phyloP scores from a whole-genome alignment of 2,888 invertebrate species.

The Andrena trimmerana region DNA sequence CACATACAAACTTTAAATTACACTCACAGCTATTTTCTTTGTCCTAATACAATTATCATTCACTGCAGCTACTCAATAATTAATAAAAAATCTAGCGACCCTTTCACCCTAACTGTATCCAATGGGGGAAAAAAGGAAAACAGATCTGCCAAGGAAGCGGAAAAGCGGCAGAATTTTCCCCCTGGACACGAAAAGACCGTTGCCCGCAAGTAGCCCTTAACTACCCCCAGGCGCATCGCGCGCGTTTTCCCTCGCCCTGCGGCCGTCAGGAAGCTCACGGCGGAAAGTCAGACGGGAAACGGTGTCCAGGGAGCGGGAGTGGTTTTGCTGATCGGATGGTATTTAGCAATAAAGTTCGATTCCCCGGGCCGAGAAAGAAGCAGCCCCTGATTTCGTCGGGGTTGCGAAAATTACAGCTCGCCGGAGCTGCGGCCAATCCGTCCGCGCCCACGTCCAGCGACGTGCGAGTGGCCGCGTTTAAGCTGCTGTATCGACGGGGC shows the following conservation, averaged over 20 bases:
- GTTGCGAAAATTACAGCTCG: constrained; percentile 84
- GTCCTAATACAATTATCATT: no score
- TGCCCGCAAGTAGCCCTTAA: constrained; percentile 57
- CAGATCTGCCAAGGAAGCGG: background rate
- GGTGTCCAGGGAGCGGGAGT: constrained; percentile 47
- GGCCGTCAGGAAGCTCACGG: constrained; percentile 39
- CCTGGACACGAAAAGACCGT: constrained; percentile 26
- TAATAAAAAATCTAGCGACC: no score
- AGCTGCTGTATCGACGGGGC: constrained; percentile 71
- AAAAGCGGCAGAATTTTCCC: constrained; percentile 20
- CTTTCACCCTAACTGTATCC: background rate
- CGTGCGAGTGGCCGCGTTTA: constrained; percentile 77
- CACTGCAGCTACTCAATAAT: no score
- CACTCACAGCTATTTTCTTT: no score
- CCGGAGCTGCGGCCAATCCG: constrained; percentile 53
- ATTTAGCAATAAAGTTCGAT: constrained; percentile 85
- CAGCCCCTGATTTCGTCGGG: constrained; percentile 84
- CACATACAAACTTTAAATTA: no score
- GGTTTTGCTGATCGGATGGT: constrained; percentile 84
- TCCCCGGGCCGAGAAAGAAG: constrained; percentile 82
- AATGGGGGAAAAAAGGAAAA: background rate
- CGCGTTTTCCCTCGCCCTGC: constrained; percentile 39
- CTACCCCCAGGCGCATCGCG: constrained; percentile 62
- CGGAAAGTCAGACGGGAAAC: constrained; percentile 45
- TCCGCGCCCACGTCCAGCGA: constrained; percentile 43